Evolutionary conservation across 2,888 invertebrate species (phyloP), one percentile per base, ranked within the genome.

Genomic region (Mantis religiosa): DNA sequence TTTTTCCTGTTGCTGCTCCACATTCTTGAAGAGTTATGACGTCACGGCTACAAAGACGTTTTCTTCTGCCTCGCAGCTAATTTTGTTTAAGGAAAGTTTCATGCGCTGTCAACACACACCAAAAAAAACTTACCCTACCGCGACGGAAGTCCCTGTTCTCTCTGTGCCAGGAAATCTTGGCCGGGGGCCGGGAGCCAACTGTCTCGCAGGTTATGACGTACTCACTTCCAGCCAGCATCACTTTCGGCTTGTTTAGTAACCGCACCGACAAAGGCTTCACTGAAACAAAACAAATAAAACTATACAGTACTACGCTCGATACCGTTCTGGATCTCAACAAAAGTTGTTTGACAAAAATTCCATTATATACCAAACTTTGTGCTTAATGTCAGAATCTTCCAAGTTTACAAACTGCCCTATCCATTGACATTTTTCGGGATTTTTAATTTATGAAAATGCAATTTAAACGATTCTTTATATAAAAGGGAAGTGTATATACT

Each of bases 141-240:
- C 96, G 94, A 91, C 95, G 95, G 93, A 98, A 96, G 92, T 95
- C 95, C 91, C 96, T 94, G 93, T 96, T 97, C 92, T 97, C 97
- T 92, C 97, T 96, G 92, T 95, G 96, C 98, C 98, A 98, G 89
- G 96, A 95, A 92, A 98, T 96, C 91, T 96, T 95, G 71, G 98
- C 98, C 91, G 96, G 96, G 41, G 98, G 98, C 92, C 98, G 95
- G 89, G 98, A 98, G 84, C 98, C 98, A 91, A 96, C 95, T 87
- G 97, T 96, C 92, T 96, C 96, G 93, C 98, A 98, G 89, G 96
- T 95, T 91, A 98, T 94, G 91, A 96, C 96, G 92, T 97, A 97
- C 92, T 96, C 96, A 92, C 96, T 95, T 91, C 96, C 96, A 15
- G 98, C 97, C 89, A 97, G 96, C 93, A 98, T 94, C 91, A 96